Evolutionary conservation across 2,113 vertebrate genomes (phyloP), one percentile per base, ranked within the genome.

Genomic region (Caranx melampygus): DNA sequence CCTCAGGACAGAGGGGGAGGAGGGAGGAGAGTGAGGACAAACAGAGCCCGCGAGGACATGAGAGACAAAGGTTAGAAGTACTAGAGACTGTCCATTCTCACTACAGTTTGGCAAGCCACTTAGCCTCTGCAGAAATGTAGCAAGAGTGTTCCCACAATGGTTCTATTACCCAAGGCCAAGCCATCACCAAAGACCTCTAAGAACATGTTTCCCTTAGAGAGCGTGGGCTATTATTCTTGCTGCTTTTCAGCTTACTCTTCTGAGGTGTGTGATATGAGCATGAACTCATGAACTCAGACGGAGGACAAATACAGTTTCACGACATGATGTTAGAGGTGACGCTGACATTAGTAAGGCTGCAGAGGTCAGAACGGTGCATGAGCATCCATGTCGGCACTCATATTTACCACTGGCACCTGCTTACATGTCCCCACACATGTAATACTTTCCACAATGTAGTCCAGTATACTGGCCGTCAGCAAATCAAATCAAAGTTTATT

Each of bases 111-210:
- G 21, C 52, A 69, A 45, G 79, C 51, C 5, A 20, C 62, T 72
- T 37, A 59, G 47, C 59, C 57, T 79, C 73, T 37, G 74, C 34
- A 69, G 20, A 65, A 55, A 73, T 54, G 69, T 55, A 66, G 54
- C 63, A 21, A 42, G 40, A 64, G 55, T 52, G 45, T 34, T 47
- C 10, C 49, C 47, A 64, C 7, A 58, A 45, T 76, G 40, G 51
- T 18, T 69, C 62, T 49, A 57, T 74, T 57, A 79, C 62, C 21
- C 0, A 66, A 62, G 49, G 62, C 66, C 77, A 54, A 59, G 66
- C 59, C 47, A 58, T 68, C 62, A 62, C 75, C 35, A 26, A 67
- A 52, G 54, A 44, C 40, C 58, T 37, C 62, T 40, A 26, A 49
- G n/a, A 61, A 49, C 51, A 59, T 10, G 35, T 21, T 66, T 66